phyloP scores from a whole-genome alignment of 1,140 invertebrate genomes.

The Ganaspis sp. region DNA sequence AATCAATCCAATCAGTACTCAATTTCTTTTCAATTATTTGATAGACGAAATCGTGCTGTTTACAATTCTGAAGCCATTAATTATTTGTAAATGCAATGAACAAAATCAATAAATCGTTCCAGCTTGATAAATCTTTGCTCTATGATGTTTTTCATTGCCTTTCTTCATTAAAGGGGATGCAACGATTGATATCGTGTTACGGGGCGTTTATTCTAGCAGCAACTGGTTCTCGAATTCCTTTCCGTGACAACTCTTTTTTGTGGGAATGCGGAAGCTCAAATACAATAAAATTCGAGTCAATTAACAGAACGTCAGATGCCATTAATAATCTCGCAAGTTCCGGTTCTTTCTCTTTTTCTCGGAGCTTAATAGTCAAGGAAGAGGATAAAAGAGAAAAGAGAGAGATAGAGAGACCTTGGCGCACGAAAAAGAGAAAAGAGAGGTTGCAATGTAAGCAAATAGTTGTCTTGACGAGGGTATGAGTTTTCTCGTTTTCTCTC shows the following conservation, averaged over 20 bases:
- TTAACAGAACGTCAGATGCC: slow-evolving; percentile 66
- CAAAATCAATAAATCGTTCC: too few relatives aligned
- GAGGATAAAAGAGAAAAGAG: slow-evolving; percentile 27
- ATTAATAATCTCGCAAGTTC: slow-evolving; percentile 65
- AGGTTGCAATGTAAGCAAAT: slow-evolving; percentile 63
- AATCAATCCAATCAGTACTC: too few relatives aligned
- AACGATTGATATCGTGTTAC: background rate
- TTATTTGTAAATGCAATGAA: too few relatives aligned
- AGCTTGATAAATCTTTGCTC: too few relatives aligned
- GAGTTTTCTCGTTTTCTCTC: slow-evolving; percentile 41
- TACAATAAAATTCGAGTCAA: slow-evolving; percentile 71
- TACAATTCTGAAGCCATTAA: too few relatives aligned
- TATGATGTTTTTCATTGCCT: too few relatives aligned
- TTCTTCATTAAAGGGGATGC: too few relatives aligned
- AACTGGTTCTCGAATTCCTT: background rate
- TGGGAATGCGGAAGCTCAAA: slow-evolving; percentile 52
- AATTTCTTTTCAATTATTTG: too few relatives aligned
- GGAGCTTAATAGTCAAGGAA: slow-evolving; percentile 44
- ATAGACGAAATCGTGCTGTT: too few relatives aligned
- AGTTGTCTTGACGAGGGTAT: slow-evolving; percentile 56
- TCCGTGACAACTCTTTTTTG: slow-evolving; percentile 49
- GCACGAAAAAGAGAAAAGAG: slow-evolving; percentile 31
- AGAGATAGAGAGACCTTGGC: slow-evolving; percentile 25
- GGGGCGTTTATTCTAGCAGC: background rate
- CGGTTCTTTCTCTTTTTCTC: slow-evolving; percentile 47